phyloP scores from a whole-genome alignment of 2,888 invertebrate species.

The Drosophila pseudotakahashii region DNA sequence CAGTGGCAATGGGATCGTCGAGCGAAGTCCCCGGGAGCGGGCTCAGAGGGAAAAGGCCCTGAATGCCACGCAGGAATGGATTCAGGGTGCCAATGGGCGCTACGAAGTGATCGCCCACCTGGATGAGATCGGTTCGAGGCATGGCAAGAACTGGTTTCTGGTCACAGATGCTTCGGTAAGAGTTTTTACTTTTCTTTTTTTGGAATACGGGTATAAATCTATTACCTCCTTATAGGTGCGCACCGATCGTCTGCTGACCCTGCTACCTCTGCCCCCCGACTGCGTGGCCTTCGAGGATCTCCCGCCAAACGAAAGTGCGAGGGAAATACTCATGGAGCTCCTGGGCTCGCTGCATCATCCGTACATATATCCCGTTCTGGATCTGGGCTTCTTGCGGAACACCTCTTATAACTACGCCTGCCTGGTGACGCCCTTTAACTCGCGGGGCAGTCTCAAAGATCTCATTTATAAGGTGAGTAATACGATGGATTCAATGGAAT shows the following conservation, averaged over 20 bases:
- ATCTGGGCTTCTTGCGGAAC: slow-evolving; percentile 89
- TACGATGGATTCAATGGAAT: no score
- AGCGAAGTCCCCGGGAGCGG: slow-evolving; percentile 88
- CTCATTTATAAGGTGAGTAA: slow-evolving; percentile 91
- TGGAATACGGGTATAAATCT: background rate
- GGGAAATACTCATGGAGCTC: slow-evolving; percentile 90
- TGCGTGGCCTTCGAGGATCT: slow-evolving; percentile 84
- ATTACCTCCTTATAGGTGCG: slow-evolving; percentile 75
- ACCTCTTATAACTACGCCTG: slow-evolving; percentile 88
- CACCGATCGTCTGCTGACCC: slow-evolving; percentile 84
- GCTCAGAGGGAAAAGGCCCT: slow-evolving; percentile 88
- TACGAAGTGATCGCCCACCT: slow-evolving; percentile 92
- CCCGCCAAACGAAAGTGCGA: slow-evolving; percentile 87
- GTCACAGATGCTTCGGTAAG: slow-evolving; percentile 91
- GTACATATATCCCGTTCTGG: slow-evolving; percentile 95
- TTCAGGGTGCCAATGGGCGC: slow-evolving; percentile 87
- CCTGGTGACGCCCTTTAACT: slow-evolving; percentile 92
- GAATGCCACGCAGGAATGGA: slow-evolving; percentile 87
- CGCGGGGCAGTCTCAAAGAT: slow-evolving; percentile 94
- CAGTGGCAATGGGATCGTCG: slow-evolving; percentile 86
- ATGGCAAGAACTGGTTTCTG: slow-evolving; percentile 96
- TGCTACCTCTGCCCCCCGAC: slow-evolving; percentile 84
- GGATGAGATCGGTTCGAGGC: slow-evolving; percentile 92
- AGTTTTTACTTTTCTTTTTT: background rate
- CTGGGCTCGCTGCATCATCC: slow-evolving; percentile 95